A percentile compares a stretch with the other conserved stretches of the same genome.
Evolutionary conservation across 2,888 invertebrate genomes (phyloP).

Genomic region (Pharmacophagus antenor): DNA sequence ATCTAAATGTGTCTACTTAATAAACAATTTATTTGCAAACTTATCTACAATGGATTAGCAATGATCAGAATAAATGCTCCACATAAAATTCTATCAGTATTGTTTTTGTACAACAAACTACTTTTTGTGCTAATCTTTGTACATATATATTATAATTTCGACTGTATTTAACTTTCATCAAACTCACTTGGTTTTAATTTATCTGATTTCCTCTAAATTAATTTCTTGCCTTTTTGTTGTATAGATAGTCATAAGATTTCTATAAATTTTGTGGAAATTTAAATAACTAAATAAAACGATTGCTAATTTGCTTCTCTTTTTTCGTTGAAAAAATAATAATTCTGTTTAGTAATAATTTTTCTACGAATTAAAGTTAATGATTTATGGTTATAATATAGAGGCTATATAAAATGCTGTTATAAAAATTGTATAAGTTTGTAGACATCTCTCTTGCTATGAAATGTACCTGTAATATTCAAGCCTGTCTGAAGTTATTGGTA

Average conservation of each 20-base stretch:
- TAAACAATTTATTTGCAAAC: neutral
- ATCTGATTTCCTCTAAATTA: slow-evolving; percentile 9
- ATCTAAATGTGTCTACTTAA: neutral
- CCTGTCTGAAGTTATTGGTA: neutral
- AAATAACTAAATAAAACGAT: neutral
- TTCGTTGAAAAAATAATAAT: neutral
- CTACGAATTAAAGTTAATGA: neutral
- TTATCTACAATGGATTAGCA: too few species aligned
- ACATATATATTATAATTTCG: neutral
- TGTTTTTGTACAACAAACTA: neutral
- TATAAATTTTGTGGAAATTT: neutral
- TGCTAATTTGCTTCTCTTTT: too few species aligned
- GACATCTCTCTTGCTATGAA: neutral
- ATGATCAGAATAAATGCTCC: too few species aligned
- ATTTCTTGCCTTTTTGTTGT: slow-evolving; percentile 24
- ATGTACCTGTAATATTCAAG: slow-evolving; percentile 14
- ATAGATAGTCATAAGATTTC: slow-evolving; percentile 2
- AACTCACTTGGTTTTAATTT: neutral
- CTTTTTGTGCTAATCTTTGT: neutral
- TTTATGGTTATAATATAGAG: slow-evolving; percentile 17
- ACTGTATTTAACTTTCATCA: neutral
- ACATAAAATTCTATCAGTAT: too few species aligned
- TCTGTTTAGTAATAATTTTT: neutral
- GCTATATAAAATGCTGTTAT: slow-evolving; percentile 17
- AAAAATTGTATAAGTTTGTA: neutral